Percentiles rank a stretch among this genome's conserved stretches.
These are phyloP conservation scores for Hydropsyche betteni DNA, from an alignment of 2,888 invertebrate genomes.

Conservation along the genomic window DNA sequence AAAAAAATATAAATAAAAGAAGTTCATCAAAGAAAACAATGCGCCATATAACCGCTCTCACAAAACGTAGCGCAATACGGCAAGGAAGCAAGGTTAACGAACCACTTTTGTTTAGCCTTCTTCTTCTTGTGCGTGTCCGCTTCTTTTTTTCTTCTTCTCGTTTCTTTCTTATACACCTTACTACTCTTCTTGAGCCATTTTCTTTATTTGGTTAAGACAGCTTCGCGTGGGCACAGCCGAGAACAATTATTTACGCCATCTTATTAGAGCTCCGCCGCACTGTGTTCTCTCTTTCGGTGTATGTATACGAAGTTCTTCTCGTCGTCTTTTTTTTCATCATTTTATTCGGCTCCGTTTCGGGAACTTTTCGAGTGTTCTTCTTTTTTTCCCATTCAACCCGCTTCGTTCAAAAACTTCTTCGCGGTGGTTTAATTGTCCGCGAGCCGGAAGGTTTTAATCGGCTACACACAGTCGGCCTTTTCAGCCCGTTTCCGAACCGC, in stretches of 20 bases:
- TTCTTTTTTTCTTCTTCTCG: slow-evolving; percentile 14
- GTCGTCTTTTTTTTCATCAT: slow-evolving; percentile 12
- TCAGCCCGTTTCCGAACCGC: not conserved
- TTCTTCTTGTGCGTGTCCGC: slow-evolving; percentile 14
- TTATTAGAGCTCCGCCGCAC: slow-evolving; percentile 45
- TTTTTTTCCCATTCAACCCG: not conserved
- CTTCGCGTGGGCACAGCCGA: slow-evolving; percentile 47
- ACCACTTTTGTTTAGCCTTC: slow-evolving; percentile 42
- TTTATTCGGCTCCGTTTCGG: slow-evolving; percentile 13
- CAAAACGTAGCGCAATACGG: slow-evolving; percentile 37
- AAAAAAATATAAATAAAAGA: not conserved
- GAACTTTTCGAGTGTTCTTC: not conserved
- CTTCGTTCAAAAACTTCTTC: slow-evolving; percentile 18
- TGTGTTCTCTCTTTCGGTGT: not conserved
- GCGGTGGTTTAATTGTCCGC: slow-evolving; percentile 42
- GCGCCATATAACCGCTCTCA: slow-evolving; percentile 34
- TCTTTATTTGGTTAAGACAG: slow-evolving; percentile 50
- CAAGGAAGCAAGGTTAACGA: slow-evolving; percentile 42
- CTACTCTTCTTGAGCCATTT: slow-evolving; percentile 42
- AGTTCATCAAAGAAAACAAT: slow-evolving; percentile 44
- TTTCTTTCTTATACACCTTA: slow-evolving; percentile 15
- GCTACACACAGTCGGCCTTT: not conserved
- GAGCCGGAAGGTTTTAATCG: slow-evolving; percentile 23
- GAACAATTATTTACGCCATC: slow-evolving; percentile 50
- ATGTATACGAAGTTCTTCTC: slow-evolving; percentile 35